Evolutionary conservation across 2,113 vertebrate species (phyloP), one percentile per base, ranked within the genome.

Genomic region (Tor tambroides): DNA sequence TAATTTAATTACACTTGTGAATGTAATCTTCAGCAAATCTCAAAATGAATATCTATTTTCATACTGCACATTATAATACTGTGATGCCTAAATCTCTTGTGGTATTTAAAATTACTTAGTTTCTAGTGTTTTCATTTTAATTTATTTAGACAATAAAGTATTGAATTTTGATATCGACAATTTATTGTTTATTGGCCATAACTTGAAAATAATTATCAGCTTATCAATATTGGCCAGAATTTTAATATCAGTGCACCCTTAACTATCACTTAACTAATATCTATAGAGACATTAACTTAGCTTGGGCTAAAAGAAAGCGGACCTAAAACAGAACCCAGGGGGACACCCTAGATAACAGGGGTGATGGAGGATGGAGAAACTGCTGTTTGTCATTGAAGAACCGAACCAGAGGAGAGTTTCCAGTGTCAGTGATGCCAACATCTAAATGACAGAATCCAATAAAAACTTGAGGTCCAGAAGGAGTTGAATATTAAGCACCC

Each of bases 401-500:
- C 10, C 19, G n/a, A 65, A 83, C 63, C 43, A 69, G 41, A 69
- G 43, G 43, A 83, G 35, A 63, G 8, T 67, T 32, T 51, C 61
- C 59, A 67, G 61, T 21, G 2, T 15, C 59, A 65, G 32, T 21
- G 38, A 82, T 82, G 61, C 35, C 63, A 69, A 23, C 26, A 11
- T 28, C 41, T 28, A 26, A 65, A 10, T 14, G 63, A 26, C 35
- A 41, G 11, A 35, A 54, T 71, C 28, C 38, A 67, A 38, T 65
- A 67, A 23, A 28, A 43, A 71, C 19, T 21, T 71, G 65, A 49
- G 8, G 9, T 51, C 43, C 43, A 71, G 28, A 51, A 71, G 65
- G 81, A 83, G 81, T 54, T 23, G 43, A 71, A 83, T 71, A 54
- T 71, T 71, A 54, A 83, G 12, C 81, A 54, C 9, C 10, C 65